Conservation (phyloP, 2,888 invertebrate species). For the Hofmannophila pseudospretella region DNA sequence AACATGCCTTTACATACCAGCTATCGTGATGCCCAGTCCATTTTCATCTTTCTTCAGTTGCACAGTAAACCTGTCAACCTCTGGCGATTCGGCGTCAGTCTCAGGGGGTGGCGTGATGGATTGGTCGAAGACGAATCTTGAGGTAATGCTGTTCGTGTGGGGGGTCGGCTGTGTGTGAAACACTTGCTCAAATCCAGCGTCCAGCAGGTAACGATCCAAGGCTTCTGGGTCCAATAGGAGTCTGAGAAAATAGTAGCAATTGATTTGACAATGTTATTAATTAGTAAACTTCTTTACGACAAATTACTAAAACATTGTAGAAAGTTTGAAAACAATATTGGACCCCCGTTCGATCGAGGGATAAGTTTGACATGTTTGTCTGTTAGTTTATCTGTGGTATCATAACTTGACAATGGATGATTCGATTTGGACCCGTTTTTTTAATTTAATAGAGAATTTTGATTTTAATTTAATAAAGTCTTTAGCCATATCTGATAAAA, state of each 20-base stretch:
- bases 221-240: slow-evolving; percentile 92
- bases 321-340: too few relatives aligned
- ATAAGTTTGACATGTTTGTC: too few relatives aligned
- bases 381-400: too few relatives aligned
- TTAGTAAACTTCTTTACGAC: too few relatives aligned
- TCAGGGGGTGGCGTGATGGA: slow-evolving; percentile 63
- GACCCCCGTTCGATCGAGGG: too few relatives aligned
- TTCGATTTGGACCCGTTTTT: too few relatives aligned
- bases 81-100: slow-evolving; percentile 86
- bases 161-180: slow-evolving; percentile 78
- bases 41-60: slow-evolving; percentile 95
- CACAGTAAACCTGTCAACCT: slow-evolving; percentile 96
- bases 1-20: slow-evolving; percentile 79
- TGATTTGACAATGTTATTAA: too few relatives aligned
- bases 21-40: slow-evolving; percentile 96
- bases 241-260: slow-evolving; percentile 54
- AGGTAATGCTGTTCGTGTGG: slow-evolving; percentile 29
- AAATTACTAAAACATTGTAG: too few relatives aligned
- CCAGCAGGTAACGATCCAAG: slow-evolving; percentile 89
- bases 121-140: slow-evolving; percentile 59
- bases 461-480: too few relatives aligned
- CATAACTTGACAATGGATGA: too few relatives aligned
- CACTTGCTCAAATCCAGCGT: slow-evolving; percentile 88
- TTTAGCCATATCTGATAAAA: too few relatives aligned
- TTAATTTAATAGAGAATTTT: too few relatives aligned